Conservation (phyloP, 1,140 invertebrate genomes). For the Rhopalosiphum maidis region DNA sequence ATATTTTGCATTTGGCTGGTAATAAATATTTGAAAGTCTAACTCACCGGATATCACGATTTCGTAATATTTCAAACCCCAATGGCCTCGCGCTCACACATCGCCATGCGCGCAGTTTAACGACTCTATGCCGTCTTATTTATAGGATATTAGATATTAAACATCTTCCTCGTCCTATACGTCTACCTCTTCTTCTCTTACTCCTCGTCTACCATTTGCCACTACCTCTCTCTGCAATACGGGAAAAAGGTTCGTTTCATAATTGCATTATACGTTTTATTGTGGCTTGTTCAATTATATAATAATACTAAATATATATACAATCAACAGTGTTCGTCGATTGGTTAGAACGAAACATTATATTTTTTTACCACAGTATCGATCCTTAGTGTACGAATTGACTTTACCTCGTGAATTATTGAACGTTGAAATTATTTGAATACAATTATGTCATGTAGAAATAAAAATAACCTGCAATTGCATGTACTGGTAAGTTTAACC, state of each 20-base stretch:
- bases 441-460: neutral
- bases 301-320: neutral
- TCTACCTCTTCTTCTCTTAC: neutral
- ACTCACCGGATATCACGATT: constrained; percentile 32
- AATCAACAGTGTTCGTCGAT: neutral
- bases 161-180: no score
- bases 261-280: constrained; percentile 2
- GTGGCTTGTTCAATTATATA: neutral
- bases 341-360: neutral
- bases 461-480: neutral
- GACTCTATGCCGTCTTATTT: constrained; percentile 11
- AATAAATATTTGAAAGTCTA: constrained; percentile 18
- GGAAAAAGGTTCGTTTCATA: constrained; percentile 14
- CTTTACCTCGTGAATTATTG: neutral
- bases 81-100: neutral
- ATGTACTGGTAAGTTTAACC: neutral
- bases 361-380: neutral
- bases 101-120: neutral
- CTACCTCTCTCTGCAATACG: neutral
- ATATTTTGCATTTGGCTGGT: neutral
- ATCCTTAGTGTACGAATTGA: neutral
- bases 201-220: neutral
- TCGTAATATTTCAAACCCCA: constrained; percentile 12
- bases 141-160: constrained; percentile 45
- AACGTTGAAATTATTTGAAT: neutral